Conservation (phyloP, 2,888 invertebrate species). For the Ophraella communa region DNA sequence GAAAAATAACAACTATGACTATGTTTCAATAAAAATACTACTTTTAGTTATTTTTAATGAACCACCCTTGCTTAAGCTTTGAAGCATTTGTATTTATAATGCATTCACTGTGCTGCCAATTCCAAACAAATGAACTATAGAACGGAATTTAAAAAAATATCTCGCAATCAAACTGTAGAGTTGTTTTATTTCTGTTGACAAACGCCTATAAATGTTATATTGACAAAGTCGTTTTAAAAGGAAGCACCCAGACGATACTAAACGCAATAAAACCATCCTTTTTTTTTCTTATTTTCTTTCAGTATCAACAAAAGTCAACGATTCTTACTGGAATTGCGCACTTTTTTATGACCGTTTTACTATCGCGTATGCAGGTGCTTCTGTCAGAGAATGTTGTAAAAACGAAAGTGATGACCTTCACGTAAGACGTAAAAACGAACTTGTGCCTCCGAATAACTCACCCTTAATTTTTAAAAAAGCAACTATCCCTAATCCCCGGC, state of each 20-base stretch:
- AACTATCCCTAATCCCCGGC: conserved; percentile 23
- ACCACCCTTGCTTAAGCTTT: too few relatives aligned
- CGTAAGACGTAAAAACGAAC: conserved; percentile 22
- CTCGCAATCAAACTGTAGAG: too few relatives aligned
- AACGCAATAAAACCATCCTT: neutral
- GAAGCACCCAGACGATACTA: neutral
- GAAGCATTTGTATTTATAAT: too few relatives aligned
- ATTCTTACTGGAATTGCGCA: neutral
- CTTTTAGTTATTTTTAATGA: too few relatives aligned
- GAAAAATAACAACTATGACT: too few relatives aligned
- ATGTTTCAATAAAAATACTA: too few relatives aligned
- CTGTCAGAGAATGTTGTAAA: conserved; percentile 5
- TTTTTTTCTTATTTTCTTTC: neutral
- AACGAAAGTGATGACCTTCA: conserved; percentile 11
- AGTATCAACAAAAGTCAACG: conserved; percentile 2
- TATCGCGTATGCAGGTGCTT: conserved; percentile 6
- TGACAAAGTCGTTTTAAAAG: neutral
- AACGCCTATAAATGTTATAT: too few relatives aligned
- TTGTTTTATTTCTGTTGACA: too few relatives aligned
- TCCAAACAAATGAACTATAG: too few relatives aligned
- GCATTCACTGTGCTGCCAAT: too few relatives aligned
- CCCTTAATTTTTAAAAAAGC: conserved; percentile 27
- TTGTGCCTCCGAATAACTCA: conserved; percentile 12
- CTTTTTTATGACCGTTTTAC: conserved; percentile 17
- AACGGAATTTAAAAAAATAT: too few relatives aligned